phyloP scores from a whole-genome alignment of 2,888 invertebrate species.

The Dioctria linearis region DNA sequence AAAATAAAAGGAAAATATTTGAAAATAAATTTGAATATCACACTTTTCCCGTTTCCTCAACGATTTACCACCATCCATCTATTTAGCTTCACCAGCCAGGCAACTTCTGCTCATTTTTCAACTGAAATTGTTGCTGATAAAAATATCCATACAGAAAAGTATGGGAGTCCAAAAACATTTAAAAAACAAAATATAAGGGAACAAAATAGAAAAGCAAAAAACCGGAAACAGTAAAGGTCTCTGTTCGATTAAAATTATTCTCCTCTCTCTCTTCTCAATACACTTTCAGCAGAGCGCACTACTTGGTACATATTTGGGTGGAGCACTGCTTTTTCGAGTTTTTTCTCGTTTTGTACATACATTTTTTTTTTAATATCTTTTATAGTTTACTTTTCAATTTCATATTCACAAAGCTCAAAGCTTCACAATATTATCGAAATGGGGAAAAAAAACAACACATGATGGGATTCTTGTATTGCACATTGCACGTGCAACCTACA shows the following conservation, averaged over 20 bases:
- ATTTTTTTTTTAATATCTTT: background rate
- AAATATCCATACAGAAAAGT: slow-evolving; percentile 40
- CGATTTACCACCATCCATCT: background rate
- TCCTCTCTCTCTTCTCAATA: background rate
- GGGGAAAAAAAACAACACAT: background rate
- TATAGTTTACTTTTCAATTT: slow-evolving; percentile 42
- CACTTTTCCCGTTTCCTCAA: slow-evolving; percentile 34
- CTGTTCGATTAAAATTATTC: slow-evolving; percentile 23
- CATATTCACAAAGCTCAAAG: slow-evolving; percentile 23
- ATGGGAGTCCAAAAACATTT: no score
- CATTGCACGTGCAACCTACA: slow-evolving; percentile 18
- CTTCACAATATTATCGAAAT: slow-evolving; percentile 27
- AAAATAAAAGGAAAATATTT: slow-evolving; percentile 13
- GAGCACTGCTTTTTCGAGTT: background rate
- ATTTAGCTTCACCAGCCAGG: background rate
- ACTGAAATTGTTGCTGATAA: slow-evolving; percentile 35
- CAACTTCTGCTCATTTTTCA: background rate
- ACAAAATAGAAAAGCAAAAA: slow-evolving; percentile 19
- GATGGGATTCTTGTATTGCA: slow-evolving; percentile 15
- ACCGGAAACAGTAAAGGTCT: slow-evolving; percentile 25
- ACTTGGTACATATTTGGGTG: background rate
- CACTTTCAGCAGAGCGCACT: background rate
- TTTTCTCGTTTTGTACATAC: background rate
- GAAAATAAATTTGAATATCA: slow-evolving; percentile 34
- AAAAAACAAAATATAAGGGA: background rate